Evolutionary conservation across 2,888 invertebrate species (phyloP).

Genomic region (Noctua pronuba): DNA sequence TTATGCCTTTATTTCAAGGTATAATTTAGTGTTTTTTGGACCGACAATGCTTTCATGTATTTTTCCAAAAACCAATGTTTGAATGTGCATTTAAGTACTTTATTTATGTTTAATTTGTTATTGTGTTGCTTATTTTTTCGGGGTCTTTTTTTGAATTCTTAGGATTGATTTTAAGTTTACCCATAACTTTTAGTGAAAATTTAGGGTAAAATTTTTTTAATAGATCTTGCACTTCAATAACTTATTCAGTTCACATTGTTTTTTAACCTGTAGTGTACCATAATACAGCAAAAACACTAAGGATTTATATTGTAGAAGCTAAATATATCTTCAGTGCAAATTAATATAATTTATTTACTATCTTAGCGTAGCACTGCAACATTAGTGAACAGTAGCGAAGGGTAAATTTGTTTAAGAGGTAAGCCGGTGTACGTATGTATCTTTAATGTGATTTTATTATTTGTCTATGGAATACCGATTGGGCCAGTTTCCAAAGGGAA

Average conservation of each 20-base stretch:
- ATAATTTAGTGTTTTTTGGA: not conserved
- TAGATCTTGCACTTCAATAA: not conserved
- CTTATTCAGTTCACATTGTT: not conserved
- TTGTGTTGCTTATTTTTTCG: not conserved
- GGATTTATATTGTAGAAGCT: not conserved
- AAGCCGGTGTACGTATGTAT: no score
- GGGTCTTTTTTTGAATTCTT: no score
- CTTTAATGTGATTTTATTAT: no score
- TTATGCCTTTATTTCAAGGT: slow-evolving; percentile 10
- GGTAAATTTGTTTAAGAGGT: no score
- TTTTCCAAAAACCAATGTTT: not conserved
- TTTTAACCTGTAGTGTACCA: not conserved
- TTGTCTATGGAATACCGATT: no score
- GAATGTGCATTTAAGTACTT: no score
- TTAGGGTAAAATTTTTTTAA: no score
- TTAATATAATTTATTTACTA: not conserved
- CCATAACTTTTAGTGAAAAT: no score
- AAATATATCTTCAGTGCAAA: not conserved
- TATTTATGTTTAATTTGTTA: no score
- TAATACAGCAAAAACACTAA: not conserved
- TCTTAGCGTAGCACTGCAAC: not conserved
- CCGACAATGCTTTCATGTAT: not conserved
- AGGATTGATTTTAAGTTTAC: no score
- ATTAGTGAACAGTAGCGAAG: no score
- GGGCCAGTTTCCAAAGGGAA: no score